phyloP scores from a whole-genome alignment of 2,113 vertebrate genomes.

The Pterocles orientalis region DNA sequence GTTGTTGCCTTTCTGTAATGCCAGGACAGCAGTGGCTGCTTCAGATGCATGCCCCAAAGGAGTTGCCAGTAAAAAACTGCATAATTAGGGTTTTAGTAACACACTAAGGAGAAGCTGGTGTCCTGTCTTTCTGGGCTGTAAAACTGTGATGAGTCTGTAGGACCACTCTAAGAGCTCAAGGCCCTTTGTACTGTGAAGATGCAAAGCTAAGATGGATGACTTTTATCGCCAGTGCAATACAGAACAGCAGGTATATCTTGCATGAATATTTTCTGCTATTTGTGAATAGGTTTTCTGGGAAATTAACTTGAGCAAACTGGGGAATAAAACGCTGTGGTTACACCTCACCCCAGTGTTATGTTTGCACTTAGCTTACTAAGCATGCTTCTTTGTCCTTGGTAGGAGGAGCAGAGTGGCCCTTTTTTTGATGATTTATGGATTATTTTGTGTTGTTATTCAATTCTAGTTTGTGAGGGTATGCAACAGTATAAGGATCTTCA shows the following conservation, averaged over 20 bases:
- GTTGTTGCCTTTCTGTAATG: background rate
- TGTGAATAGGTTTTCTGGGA: background rate
- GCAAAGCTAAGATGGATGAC: background rate
- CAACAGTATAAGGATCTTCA: background rate
- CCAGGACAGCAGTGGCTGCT: background rate
- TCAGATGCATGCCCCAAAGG: background rate
- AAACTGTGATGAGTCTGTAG: background rate
- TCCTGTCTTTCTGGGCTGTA: background rate
- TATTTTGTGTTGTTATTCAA: background rate
- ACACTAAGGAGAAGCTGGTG: background rate
- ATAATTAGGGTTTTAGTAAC: background rate
- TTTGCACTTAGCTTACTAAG: background rate
- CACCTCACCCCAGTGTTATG: background rate
- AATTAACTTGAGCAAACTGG: background rate
- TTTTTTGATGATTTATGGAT: background rate
- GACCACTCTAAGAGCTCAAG: background rate
- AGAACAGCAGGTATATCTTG: background rate
- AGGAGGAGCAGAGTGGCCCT: fast-evolving
- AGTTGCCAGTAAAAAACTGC: background rate
- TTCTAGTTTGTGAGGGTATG: background rate
- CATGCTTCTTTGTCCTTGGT: background rate
- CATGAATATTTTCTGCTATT: background rate
- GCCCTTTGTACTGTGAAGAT: background rate
- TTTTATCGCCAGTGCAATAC: background rate
- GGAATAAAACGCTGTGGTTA: background rate